Evolutionary conservation across 2,113 vertebrate genomes (phyloP), one percentile per base, ranked within the genome.

Genomic region (Phyllostomus discolor): DNA sequence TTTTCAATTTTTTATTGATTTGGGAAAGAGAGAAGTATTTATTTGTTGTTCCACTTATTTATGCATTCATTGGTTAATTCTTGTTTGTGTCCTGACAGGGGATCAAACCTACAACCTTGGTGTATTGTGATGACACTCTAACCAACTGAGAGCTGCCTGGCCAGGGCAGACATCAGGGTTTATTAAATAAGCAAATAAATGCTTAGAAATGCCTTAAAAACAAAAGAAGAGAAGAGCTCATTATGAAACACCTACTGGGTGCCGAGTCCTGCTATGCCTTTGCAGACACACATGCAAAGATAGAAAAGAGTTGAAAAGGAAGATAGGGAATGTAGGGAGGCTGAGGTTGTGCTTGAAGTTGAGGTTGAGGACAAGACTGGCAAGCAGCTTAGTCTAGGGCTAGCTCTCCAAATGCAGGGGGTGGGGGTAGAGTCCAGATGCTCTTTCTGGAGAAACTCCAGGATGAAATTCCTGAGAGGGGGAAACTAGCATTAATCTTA

Each of bases 161-260:
- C 62, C 28, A 64, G 62, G 62, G 12, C 59, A 31, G 79, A 81
- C 72, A 88, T 88, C 38, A 90, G 86, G 33, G 7, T 73, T 92
- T 80, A 94, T 95, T 86, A 95, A 75, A 85, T 57, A 46, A 90
- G 70, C 82, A 95, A 87, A 88, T 50, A 91, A 59, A 88, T 90
- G 54, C 38, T 94, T 73, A 83, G 52, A 81, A 86, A 57, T 69
- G 10, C 41, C 93, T 89, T 95, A 54, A 93, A 91, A 67, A 41
- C 59, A 91, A 78, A 96, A 75, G 35, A 81, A 76, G 22, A 62
- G 80, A 54, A 50, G 31, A 20, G 48, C 43, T 50, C 86, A 80
- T 94, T 69, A 78, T 7, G 8, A 41, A 83, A 12, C 38, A 66
- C 50, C 28, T 69, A 33, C 24, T 69, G 57, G 10, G 43, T 70